These are phyloP conservation scores for Saxidomus purpurata DNA, from an alignment of 1,140 invertebrate genomes.

Conservation along the genomic window DNA sequence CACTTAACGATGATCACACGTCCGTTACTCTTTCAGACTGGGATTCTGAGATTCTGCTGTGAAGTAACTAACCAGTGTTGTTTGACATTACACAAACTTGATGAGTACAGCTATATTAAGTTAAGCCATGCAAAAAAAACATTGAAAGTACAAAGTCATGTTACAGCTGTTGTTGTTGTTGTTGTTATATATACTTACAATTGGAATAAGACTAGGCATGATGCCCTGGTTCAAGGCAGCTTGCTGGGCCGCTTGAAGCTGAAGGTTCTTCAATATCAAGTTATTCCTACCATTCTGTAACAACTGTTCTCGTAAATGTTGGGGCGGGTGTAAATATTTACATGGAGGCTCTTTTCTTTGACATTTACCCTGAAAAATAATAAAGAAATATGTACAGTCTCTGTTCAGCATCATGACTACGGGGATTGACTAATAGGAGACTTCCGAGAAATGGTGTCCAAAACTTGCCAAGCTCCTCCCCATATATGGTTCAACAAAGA, in stretches of 20 bases:
- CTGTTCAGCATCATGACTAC: constrained; percentile 11
- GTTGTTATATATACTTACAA: constrained; percentile 78
- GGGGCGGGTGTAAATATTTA: constrained; percentile 99
- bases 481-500: no score
- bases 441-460: not conserved
- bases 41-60: no score
- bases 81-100: no score
- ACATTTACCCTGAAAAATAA: constrained; percentile 96
- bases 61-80: no score
- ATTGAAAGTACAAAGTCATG: not conserved
- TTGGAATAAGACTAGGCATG: constrained; percentile 76
- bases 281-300: constrained; percentile 99
- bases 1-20: no score
- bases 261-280: constrained; percentile 92
- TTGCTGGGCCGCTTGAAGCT: constrained; percentile 81
- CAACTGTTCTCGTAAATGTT: constrained; percentile 99
- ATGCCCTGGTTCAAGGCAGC: constrained; percentile 74
- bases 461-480: not conserved
- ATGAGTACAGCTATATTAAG: no score
- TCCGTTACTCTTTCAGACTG: no score
- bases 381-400: constrained; percentile 75
- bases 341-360: constrained; percentile 99
- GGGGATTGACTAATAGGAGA: not conserved
- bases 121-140: no score
- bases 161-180: not conserved